Conservation (phyloP, 2,797 vertebrate genomes). For the Dryobates pubescens region DNA sequence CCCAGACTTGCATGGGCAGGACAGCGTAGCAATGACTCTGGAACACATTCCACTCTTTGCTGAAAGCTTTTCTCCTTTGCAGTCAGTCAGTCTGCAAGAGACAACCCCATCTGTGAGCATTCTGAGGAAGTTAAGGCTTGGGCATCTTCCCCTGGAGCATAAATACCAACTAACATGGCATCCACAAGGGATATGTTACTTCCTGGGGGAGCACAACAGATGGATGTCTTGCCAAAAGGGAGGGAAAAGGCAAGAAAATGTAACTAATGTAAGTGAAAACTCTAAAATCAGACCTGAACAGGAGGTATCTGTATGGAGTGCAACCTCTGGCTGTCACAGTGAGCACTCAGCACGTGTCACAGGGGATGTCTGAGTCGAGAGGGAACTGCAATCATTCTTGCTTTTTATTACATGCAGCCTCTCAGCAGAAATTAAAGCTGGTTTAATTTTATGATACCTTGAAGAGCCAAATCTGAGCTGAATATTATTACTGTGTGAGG, state of each 20-base stretch:
- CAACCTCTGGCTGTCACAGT: background rate
- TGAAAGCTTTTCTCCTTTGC: background rate
- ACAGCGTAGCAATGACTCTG: background rate
- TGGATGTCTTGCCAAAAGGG: background rate
- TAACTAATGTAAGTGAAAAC: background rate
- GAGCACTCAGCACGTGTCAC: fast-evolving
- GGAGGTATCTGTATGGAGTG: background rate
- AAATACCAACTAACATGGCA: background rate
- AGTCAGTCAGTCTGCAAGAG: background rate
- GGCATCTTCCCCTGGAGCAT: background rate
- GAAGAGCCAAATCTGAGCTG: background rate
- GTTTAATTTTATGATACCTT: background rate
- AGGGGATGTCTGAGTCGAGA: background rate
- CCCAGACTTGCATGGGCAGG: background rate
- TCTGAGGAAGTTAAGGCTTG: background rate
- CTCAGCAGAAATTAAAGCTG: background rate
- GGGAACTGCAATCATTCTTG: background rate
- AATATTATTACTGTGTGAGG: background rate
- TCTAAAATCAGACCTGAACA: background rate
- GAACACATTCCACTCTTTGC: background rate
- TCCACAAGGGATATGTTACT: background rate
- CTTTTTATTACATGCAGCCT: background rate
- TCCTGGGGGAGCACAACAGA: background rate
- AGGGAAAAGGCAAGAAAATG: fast-evolving
- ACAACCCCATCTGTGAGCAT: background rate